These are phyloP conservation scores for Pachypeltis micranthus DNA, from an alignment of 1,140 invertebrate species.

Conservation along the genomic window DNA sequence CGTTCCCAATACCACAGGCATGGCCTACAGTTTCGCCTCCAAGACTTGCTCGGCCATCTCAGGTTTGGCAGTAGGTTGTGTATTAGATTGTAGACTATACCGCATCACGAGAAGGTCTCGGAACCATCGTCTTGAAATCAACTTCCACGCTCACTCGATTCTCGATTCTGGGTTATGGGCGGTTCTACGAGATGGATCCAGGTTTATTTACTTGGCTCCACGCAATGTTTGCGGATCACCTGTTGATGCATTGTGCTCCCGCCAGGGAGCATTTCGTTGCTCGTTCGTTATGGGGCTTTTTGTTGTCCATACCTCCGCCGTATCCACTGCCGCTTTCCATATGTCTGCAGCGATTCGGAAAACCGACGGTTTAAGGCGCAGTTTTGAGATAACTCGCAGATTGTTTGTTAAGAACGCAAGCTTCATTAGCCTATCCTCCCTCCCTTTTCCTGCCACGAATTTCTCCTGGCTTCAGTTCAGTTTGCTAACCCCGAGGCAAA, in stretches of 20 bases:
- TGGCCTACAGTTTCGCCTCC: too few relatives aligned
- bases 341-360: background rate
- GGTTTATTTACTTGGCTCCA: background rate
- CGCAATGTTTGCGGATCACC: background rate
- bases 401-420: conserved; percentile 9
- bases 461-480: too few relatives aligned
- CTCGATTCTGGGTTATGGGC: too few relatives aligned
- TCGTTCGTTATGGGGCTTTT: background rate
- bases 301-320: background rate
- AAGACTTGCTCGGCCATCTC: too few relatives aligned
- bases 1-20: too few relatives aligned
- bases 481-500: conserved; percentile 5
- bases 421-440: conserved; percentile 2
- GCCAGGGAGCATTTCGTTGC: background rate
- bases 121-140: too few relatives aligned
- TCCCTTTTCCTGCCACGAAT: background rate
- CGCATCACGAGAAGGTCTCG: too few relatives aligned
- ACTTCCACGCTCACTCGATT: too few relatives aligned
- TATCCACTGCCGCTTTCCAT: background rate
- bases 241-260: background rate
- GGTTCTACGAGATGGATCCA: background rate
- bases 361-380: background rate
- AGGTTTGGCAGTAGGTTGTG: too few relatives aligned
- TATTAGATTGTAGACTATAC: too few relatives aligned
- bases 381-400: background rate